Percentiles rank a stretch among this genome's conserved stretches.
Conservation (phyloP, 2,113 vertebrate genomes). For the Dendrocopos noguchii region DNA sequence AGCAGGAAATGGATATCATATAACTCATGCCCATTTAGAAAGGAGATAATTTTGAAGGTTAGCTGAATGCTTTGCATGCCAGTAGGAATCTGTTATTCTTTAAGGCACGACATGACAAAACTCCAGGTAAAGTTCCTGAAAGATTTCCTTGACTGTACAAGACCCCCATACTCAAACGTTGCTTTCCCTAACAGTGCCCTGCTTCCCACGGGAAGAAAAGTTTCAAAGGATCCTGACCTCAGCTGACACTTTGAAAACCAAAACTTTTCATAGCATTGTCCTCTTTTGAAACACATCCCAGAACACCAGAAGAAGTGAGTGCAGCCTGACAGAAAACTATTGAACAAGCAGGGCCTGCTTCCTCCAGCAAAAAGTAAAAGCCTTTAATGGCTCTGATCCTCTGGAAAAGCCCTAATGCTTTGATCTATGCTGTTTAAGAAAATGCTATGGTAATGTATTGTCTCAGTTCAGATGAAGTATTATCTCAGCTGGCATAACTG, state of each 20-base stretch:
- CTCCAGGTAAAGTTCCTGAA: neutral
- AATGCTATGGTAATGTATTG: neutral
- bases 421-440: neutral
- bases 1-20: neutral
- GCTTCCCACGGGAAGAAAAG: constrained; percentile 31
- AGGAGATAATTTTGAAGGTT: neutral
- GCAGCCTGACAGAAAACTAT: constrained; percentile 27
- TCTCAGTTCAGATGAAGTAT: neutral
- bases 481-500: neutral
- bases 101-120: neutral
- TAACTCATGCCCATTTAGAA: neutral
- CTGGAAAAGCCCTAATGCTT: constrained; percentile 24
- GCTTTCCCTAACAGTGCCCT: neutral
- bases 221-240: constrained; percentile 34
- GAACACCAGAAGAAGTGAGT: constrained; percentile 6
- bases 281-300: constrained; percentile 27
- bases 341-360: constrained; percentile 18
- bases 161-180: neutral
- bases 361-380: constrained; percentile 34
- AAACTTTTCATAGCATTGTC: constrained; percentile 48
- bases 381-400: neutral
- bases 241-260: constrained; percentile 20
- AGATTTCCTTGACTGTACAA: neutral
- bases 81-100: neutral
- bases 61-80: neutral